phyloP scores from a whole-genome alignment of 2,113 vertebrate genomes.

The Lonchura striata region DNA sequence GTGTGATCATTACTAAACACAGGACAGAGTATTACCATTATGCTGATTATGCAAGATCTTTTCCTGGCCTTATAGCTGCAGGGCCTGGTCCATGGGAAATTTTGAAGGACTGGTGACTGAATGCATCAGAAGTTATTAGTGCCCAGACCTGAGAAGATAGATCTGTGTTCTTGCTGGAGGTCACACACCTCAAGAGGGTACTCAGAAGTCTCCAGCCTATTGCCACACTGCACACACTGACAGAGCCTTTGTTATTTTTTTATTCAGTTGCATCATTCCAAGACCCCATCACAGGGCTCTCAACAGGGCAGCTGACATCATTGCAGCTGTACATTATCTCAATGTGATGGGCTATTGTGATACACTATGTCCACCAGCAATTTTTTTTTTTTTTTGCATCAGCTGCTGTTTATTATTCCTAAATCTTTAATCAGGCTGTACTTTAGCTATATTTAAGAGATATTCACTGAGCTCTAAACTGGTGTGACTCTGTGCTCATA shows the following conservation, averaged over 20 bases:
- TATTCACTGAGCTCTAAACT: not conserved
- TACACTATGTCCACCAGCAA: not conserved
- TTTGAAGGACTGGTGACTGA: not conserved
- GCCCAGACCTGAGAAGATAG: not conserved
- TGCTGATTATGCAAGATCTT: not conserved
- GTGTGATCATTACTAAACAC: not conserved
- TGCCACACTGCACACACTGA: not conserved
- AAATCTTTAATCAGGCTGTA: not conserved
- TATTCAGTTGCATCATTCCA: not conserved
- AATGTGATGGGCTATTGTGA: not conserved
- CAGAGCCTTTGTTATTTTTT: not conserved
- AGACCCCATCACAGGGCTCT: not conserved
- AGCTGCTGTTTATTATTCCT: constrained; percentile 9
- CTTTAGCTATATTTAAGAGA: constrained; percentile 26
- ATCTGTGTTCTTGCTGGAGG: not conserved
- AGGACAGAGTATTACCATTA: not conserved
- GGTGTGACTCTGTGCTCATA: not conserved
- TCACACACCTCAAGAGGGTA: not conserved
- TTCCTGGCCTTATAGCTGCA: not conserved
- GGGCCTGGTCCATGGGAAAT: not conserved
- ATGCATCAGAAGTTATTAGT: not conserved
- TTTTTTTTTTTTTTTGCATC: not conserved
- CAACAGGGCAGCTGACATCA: not conserved
- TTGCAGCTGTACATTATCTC: constrained; percentile 18
- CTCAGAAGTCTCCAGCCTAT: not conserved